Evolutionary conservation across 2,888 invertebrate genomes (phyloP).

Genomic region (Cephus pygmeus): DNA sequence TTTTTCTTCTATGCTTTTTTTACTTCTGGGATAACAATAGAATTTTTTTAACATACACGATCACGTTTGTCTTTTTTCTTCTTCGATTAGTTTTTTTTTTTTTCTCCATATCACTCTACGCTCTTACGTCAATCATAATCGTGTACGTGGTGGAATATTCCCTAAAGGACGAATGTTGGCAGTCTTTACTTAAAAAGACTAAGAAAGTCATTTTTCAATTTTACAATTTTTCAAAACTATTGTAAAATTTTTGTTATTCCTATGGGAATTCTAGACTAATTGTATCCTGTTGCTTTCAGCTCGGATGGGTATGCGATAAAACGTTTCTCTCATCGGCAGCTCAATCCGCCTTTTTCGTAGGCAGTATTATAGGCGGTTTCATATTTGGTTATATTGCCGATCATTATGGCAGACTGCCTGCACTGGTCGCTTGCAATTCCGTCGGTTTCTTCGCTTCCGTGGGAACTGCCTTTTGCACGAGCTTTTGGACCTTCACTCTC

Average conservation of each 20-base stretch:
- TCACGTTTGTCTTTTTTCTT: not conserved
- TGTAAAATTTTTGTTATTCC: not conserved
- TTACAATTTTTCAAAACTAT: not conserved
- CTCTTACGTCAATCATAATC: not conserved
- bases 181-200: not conserved
- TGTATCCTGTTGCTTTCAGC: slow-evolving; percentile 64
- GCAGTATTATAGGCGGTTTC: slow-evolving; percentile 87
- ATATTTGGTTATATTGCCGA: slow-evolving; percentile 91
- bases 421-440: slow-evolving; percentile 83
- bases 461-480: slow-evolving; percentile 79
- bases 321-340: slow-evolving; percentile 82
- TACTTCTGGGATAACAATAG: not conserved
- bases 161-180: not conserved
- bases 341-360: slow-evolving; percentile 88
- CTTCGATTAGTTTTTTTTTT: not conserved
- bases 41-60: not conserved
- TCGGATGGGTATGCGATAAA: slow-evolving; percentile 89
- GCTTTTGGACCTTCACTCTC: slow-evolving; percentile 82
- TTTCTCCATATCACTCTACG: not conserved
- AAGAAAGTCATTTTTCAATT: not conserved
- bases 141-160: not conserved
- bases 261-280: not conserved
- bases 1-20: not conserved
- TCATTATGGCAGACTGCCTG: slow-evolving; percentile 85
- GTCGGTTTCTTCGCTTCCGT: slow-evolving; percentile 80